Percentiles rank a stretch among this genome's conserved stretches.
Conservation (phyloP, 2,113 vertebrate genomes). For the Sapajus apella region DNA sequence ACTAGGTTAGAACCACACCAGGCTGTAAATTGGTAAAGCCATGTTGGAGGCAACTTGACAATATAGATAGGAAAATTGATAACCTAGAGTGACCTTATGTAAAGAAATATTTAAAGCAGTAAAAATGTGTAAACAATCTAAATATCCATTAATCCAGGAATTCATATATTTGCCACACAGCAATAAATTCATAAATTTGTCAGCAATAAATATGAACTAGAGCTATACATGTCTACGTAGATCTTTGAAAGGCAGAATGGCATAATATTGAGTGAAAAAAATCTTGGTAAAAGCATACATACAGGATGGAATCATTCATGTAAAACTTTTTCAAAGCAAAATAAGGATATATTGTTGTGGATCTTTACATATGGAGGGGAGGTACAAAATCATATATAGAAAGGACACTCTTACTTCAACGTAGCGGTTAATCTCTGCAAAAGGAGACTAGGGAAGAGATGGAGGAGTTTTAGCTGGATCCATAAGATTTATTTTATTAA, state of each 20-base stretch:
- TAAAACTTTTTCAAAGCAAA: neutral
- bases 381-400: neutral
- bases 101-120: neutral
- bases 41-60: neutral
- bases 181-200: neutral
- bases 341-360: neutral
- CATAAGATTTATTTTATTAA: neutral
- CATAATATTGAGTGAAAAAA: constrained; percentile 1
- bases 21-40: neutral
- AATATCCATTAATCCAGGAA: neutral
- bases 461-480: neutral
- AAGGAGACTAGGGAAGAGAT: neutral
- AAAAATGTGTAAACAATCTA: neutral
- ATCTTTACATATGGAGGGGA: neutral
- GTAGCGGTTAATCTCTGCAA: neutral
- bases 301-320: neutral
- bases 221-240: neutral
- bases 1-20: neutral
- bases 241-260: neutral
- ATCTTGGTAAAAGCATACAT: neutral
- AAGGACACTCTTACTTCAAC: neutral
- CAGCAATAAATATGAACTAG: neutral
- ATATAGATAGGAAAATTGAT: neutral
- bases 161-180: neutral
- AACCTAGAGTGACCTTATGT: neutral